A percentile compares a stretch with the other conserved stretches of the same genome.
Evolutionary conservation across 2,113 vertebrate genomes (phyloP).

Genomic region (Australoheros scitulus): DNA sequence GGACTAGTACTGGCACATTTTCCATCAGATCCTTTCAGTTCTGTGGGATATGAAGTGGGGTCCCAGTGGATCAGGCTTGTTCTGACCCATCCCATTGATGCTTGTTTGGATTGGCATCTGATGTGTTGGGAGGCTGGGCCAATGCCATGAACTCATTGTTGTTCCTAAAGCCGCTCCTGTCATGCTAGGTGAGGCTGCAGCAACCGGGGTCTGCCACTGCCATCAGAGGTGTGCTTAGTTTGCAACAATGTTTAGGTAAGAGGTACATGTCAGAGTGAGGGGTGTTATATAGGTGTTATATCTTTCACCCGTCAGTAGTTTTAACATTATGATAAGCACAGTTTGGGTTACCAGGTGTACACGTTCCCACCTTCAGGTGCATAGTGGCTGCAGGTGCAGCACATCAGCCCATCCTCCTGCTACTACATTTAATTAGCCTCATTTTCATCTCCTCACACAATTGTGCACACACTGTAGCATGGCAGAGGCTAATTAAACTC

Average conservation of each 20-base stretch:
- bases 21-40: background rate
- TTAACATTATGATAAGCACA: background rate
- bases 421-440: slow-evolving; percentile 37
- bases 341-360: background rate
- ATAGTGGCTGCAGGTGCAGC: slow-evolving; percentile 17
- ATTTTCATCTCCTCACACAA: slow-evolving; percentile 13
- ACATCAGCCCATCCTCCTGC: slow-evolving; percentile 6
- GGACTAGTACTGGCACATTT: background rate
- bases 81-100: background rate
- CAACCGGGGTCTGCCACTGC: background rate
- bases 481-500: slow-evolving; percentile 59
- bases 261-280: background rate
- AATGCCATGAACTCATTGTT: background rate
- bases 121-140: background rate
- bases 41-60: background rate
- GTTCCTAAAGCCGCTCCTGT: background rate
- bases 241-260: background rate
- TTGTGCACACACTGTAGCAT: background rate
- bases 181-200: background rate
- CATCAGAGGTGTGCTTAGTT: background rate
- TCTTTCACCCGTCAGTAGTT: background rate
- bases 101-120: background rate
- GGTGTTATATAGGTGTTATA: background rate
- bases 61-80: background rate
- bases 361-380: background rate